Evolutionary conservation across 2,797 vertebrate genomes (phyloP), one percentile per base, ranked within the genome.

Genomic region (Atherinosoma microstoma): DNA sequence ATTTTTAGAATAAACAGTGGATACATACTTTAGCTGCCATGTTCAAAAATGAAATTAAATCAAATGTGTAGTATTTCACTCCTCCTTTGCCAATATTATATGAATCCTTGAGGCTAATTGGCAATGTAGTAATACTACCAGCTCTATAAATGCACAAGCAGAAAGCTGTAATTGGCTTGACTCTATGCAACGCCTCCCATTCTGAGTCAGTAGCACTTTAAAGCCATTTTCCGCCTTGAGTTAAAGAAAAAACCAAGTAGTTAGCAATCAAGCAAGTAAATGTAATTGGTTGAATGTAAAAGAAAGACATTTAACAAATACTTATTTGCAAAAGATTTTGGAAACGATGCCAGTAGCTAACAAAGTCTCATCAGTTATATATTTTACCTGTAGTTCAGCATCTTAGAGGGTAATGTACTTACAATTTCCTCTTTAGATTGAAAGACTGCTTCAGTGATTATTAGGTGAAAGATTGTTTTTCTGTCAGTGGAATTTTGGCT

Each of bases 401-500:
- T 16, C 5, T 27, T 54, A 8, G 2, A 30, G 27, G 29, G 10
- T 30, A 8, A 57, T 57, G 13, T 57, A 27, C 27, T 29, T 15
- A 18, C 3, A 30, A 13, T 30, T 29, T 16, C 7, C 2, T 13
- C 13, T 30, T 56, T 57, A 57, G 8, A 57, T 57, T 16, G 7
- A 57, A 57, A 57, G 54, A 57, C 2, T 16, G 7, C 54, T 30
- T 57, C 29, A 3, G 29, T 15, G 3, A 56, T 15, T 7, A 30
- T 30, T 16, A 16, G 15, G 15, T 29, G 15, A 3, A 13, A 57
- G n/a, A 49, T 53, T 42, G 13, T 3, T 70, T 75, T 36, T 61
- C 13, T 59, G 27, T 29, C 30, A 12, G 67, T 72, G 65, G 70
- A 38, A 58, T 49, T 35, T 53, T 63, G 34, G 63, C 47, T 56